Evolutionary conservation across 2,888 invertebrate genomes (phyloP).

Genomic region (Eucera pruinosa): DNA sequence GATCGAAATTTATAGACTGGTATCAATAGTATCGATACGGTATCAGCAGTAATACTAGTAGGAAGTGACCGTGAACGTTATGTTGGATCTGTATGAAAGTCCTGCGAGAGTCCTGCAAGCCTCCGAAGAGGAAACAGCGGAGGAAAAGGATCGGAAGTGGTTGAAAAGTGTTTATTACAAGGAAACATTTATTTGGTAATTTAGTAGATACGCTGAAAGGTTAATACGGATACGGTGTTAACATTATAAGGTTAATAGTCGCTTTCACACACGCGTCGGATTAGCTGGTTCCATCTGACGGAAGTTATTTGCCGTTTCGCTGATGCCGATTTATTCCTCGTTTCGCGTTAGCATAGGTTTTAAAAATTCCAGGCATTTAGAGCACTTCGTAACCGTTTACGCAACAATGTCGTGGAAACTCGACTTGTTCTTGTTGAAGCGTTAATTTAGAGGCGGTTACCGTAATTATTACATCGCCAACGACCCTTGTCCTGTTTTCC

Average conservation of each 20-base stretch:
- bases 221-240: slow-evolving; percentile 6
- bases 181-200: too few relatives aligned
- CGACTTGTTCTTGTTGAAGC: slow-evolving; percentile 5
- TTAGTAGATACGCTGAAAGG: background rate
- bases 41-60: background rate
- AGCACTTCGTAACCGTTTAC: slow-evolving; percentile 5
- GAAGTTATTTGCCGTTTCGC: slow-evolving; percentile 1
- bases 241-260: slow-evolving; percentile 13
- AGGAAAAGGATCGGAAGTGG: background rate
- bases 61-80: background rate
- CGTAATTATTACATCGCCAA: background rate
- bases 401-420: background rate
- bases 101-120: background rate
- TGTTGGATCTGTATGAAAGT: slow-evolving; percentile 26
- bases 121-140: background rate
- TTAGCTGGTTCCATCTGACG: background rate
- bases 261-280: slow-evolving; percentile 6
- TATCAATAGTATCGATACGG: background rate
- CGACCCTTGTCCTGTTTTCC: slow-evolving; percentile 2
- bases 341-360: background rate
- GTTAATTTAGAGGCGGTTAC: background rate
- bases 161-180: background rate
- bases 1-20: too few relatives aligned
- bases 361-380: background rate
- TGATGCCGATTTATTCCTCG: background rate